Evolutionary conservation across 2,888 invertebrate species (phyloP), one percentile per base, ranked within the genome.

Genomic region (Sinhomidia bicolor): DNA sequence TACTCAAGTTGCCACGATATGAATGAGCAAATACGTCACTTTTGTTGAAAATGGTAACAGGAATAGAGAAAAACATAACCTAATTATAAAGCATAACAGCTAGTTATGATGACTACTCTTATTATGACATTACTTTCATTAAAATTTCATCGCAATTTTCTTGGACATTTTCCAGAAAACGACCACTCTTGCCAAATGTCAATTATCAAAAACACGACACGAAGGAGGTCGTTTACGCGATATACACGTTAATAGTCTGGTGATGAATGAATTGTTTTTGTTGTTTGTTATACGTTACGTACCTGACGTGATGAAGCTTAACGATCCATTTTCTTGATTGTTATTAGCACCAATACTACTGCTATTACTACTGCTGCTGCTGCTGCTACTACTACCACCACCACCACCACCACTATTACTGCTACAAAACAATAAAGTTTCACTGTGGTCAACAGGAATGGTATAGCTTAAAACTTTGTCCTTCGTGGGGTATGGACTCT

Each of bases 381-480:
- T 79, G 32, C 78, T 26, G 12, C 26, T 62, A 68, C 78, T 68
- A 17, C 82, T 60, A 26, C 74, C 51, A 23, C 65, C 62, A 17
- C 36, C 29, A 60, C 47, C 60, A 6, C 12, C 20, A 36, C 80
- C 44, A 17, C 44, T 54, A 60, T n/a, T 79, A 79, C 79, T 80
- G 36, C 60, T 60, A 23, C 86, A 87, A 62, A 81, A 81, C 12
- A 87, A 60, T 32, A 87, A 47, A 5, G 32, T 81, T 47, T 87
- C 86, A 54, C 41, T 60, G 68, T 87, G 86, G 86, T 87, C 86
- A 74, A 87, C 60, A 1, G 86, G 86, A 87, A 87, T 87, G 86
- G 86, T 87, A 74, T 87, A 87, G 74, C 86, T 87, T 44, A 87
- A 57, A 44, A 87, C 86, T 87, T 87, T 87, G 81, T 87, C 86